Evolutionary conservation across 2,888 invertebrate genomes (phyloP), one percentile per base, ranked within the genome.

Genomic region (Sycophila texana): DNA sequence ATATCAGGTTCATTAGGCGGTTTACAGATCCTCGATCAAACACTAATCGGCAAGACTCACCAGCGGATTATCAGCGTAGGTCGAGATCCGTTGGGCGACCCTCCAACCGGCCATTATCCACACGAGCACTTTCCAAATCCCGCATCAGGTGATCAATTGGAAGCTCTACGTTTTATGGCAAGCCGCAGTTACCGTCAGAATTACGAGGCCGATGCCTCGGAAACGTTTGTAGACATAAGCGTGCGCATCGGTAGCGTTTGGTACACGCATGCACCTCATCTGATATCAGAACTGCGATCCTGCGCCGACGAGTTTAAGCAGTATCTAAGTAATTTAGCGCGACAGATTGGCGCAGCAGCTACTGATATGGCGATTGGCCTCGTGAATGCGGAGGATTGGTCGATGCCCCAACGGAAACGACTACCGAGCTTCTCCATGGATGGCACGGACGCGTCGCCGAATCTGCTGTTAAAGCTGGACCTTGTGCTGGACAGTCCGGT

Each of bases 291-390:
- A 90, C 91, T 98, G 80, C 95, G 95, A 85, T 95, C 96, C 57
- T 98, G 98, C 90, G 95, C 96, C 14, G 95, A 95, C 16, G 96
- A 97, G 91, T 98, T 98, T 91, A 96, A 96, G 88, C 96, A 96
- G 88, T 97, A 97, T 91, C 92, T 96, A 84, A 94, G 95, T 74
- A 95, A 96, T 89, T 92, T 98, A 83, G 97, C 97, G 16, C 93
- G 95, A 74, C 96, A 97, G 71, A 95, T 98, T 84, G 95, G 95
- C 83, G 94, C 95, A 74, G 98, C 98, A 74, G 98, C 98, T 53
- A 96, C 97, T 0, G 98, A 98, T 91, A 96, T 98, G 94, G 98
- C 98, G 30, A 94, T 96, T 80, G 97, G 96, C 0, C 93, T 98
- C 78, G 96, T 96, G 3, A 95, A 96, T 84, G 94, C 95, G 30